Evolutionary conservation across 2,113 vertebrate species (phyloP).

Genomic region (Forbesichthys papilliferus): DNA sequence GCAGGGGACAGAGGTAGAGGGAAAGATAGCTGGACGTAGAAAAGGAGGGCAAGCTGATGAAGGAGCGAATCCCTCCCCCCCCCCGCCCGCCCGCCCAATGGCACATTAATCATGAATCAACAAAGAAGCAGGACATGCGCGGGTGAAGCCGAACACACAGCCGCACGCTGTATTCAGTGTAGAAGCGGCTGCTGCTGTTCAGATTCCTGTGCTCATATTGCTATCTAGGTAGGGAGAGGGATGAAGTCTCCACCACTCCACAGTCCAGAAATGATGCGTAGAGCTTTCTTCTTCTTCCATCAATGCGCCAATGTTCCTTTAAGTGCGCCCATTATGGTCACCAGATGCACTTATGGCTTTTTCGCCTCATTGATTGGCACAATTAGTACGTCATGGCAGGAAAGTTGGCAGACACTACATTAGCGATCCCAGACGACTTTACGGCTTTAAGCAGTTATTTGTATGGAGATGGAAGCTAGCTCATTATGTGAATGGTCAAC

Average conservation of each 20-base stretch:
- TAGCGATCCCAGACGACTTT: conserved; percentile 63
- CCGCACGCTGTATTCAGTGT: conserved; percentile 15
- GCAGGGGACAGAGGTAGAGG: conserved; percentile 39
- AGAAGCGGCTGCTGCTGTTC: too few species aligned
- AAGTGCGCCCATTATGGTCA: conserved; percentile 77
- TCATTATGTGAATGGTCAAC: conserved; percentile 69
- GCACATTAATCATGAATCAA: conserved; percentile 75
- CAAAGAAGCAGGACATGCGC: conserved; percentile 48
- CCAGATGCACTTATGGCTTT: conserved; percentile 75
- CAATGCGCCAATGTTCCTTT: conserved; percentile 61
- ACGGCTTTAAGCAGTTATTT: conserved; percentile 61
- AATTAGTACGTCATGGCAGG: conserved; percentile 76
- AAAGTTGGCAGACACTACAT: conserved; percentile 74
- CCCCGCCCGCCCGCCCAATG: conserved; percentile 22
- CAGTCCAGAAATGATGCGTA: conserved; percentile 53
- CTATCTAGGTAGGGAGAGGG: too few species aligned
- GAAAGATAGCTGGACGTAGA: conserved; percentile 36
- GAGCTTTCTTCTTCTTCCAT: conserved; percentile 46
- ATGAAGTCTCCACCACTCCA: conserved; percentile 2
- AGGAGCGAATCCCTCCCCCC: conserved; percentile 43
- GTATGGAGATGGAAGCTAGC: conserved; percentile 60
- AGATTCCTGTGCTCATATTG: too few species aligned
- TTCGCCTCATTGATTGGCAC: conserved; percentile 75
- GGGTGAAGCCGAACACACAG: conserved; percentile 51
- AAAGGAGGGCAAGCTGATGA: conserved; percentile 51